These are phyloP conservation scores for Vanacampus margaritifer DNA, from an alignment of 2,113 vertebrate species.

Conservation along the genomic window DNA sequence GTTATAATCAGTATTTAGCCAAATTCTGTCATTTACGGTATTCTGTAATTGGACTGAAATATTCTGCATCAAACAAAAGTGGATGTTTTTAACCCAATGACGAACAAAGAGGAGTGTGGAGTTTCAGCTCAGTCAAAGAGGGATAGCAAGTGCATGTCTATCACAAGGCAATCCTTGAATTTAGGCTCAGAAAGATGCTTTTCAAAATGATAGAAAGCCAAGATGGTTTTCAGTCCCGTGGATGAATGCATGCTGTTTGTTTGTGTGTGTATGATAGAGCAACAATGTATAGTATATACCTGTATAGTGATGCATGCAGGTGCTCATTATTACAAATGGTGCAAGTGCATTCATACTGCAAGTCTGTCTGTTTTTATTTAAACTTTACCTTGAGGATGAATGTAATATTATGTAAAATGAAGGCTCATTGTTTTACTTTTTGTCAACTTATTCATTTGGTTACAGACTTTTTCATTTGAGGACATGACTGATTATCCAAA, in stretches of 20 bases:
- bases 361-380: conserved; percentile 24
- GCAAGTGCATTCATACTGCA: conserved; percentile 14
- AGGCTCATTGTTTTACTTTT: conserved; percentile 42
- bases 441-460: not conserved
- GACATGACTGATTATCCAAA: not conserved
- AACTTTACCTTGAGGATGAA: conserved; percentile 11
- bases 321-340: conserved; percentile 16
- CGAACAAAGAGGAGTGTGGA: conserved; percentile 43
- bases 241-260: conserved; percentile 5
- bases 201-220: conserved; percentile 6
- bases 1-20: conserved; percentile 46
- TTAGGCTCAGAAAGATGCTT: conserved; percentile 6
- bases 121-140: conserved; percentile 40
- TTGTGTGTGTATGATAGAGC: conserved; percentile 3
- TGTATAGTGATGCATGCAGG: conserved; percentile 18
- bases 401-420: conserved; percentile 16
- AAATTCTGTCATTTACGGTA: conserved; percentile 33
- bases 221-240: not conserved
- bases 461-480: too few species aligned
- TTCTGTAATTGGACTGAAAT: conserved; percentile 49
- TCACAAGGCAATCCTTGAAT: conserved; percentile 41
- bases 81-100: conserved; percentile 15
- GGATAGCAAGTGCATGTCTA: conserved; percentile 31
- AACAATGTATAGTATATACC: not conserved
- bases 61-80: conserved; percentile 45